Evolutionary conservation across 2,797 vertebrate species (phyloP).

Genomic region (Yasuhikotakia modesta): DNA sequence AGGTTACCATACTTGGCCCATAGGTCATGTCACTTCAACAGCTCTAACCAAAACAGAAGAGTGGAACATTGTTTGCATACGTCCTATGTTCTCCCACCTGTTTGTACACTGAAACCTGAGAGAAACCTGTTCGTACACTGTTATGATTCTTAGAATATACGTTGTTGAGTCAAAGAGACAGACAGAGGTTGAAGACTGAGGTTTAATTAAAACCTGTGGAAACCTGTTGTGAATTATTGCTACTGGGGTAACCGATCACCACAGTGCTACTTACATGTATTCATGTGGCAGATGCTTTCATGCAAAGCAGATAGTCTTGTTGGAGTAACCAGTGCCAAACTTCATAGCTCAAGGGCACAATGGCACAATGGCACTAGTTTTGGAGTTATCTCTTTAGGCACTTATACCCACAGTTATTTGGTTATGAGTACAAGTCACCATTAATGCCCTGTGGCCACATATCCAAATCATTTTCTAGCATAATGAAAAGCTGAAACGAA

Average conservation of each 20-base stretch:
- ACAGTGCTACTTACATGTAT: not conserved
- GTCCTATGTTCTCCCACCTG: too few species aligned
- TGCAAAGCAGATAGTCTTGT: not conserved
- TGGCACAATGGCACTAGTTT: not conserved
- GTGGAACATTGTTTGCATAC: not conserved
- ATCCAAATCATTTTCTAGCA: not conserved
- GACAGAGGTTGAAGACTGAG: not conserved
- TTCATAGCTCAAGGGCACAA: not conserved
- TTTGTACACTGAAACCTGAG: too few species aligned
- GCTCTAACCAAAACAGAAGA: too few species aligned
- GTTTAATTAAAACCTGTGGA: not conserved
- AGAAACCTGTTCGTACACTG: too few species aligned
- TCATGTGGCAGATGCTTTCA: not conserved
- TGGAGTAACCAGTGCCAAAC: not conserved
- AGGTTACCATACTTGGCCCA: too few species aligned
- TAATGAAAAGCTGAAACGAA: not conserved
- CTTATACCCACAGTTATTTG: not conserved
- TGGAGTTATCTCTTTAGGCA: not conserved
- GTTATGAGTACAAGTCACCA: not conserved
- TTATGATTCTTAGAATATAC: too few species aligned
- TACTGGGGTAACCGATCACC: not conserved
- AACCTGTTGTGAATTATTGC: not conserved
- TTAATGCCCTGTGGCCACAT: not conserved
- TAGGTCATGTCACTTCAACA: too few species aligned
- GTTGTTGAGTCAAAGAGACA: too few species aligned